These are phyloP conservation scores for Silvanus unidentatus DNA, from an alignment of 2,888 invertebrate species.

Conservation along the genomic window DNA sequence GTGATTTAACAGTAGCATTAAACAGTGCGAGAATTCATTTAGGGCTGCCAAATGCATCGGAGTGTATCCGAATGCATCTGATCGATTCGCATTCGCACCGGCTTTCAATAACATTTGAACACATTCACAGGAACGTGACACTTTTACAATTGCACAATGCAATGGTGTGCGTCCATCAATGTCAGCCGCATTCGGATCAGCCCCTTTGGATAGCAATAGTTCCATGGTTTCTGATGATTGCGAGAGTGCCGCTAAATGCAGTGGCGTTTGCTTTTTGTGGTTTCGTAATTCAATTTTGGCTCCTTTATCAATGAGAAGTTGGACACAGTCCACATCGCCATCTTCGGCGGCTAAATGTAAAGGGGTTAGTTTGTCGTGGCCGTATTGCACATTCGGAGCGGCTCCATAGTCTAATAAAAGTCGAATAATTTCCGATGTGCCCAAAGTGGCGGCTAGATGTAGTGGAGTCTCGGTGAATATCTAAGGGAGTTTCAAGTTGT, in stretches of 20 bases:
- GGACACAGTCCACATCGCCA: constrained; percentile 72
- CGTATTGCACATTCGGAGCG: constrained; percentile 67
- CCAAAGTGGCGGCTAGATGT: constrained; percentile 73
- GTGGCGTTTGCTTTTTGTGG: constrained; percentile 70
- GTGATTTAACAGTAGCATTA: constrained; percentile 64
- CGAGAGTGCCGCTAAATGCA: constrained; percentile 77
- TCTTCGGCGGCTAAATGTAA: constrained; percentile 85
- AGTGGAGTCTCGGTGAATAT: constrained; percentile 80
- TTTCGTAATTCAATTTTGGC: constrained; percentile 73
- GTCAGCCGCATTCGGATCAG: constrained; percentile 54
- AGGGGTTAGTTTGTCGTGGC: constrained; percentile 67
- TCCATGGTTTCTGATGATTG: constrained; percentile 75
- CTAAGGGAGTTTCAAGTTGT: constrained; percentile 37
- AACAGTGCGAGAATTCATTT: constrained; percentile 74
- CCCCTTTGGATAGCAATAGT: constrained; percentile 56
- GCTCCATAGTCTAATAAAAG: constrained; percentile 73
- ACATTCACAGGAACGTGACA: constrained; percentile 65
- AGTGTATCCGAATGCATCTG: constrained; percentile 79
- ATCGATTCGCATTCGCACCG: constrained; percentile 67
- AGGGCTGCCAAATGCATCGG: constrained; percentile 77
- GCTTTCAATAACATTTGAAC: constrained; percentile 59
- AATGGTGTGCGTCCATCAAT: constrained; percentile 71
- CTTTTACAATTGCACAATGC: constrained; percentile 75
- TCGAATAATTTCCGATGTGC: constrained; percentile 62
- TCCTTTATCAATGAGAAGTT: constrained; percentile 64